phyloP scores from a whole-genome alignment of 2,113 vertebrate species.

The Alethe castanea region DNA sequence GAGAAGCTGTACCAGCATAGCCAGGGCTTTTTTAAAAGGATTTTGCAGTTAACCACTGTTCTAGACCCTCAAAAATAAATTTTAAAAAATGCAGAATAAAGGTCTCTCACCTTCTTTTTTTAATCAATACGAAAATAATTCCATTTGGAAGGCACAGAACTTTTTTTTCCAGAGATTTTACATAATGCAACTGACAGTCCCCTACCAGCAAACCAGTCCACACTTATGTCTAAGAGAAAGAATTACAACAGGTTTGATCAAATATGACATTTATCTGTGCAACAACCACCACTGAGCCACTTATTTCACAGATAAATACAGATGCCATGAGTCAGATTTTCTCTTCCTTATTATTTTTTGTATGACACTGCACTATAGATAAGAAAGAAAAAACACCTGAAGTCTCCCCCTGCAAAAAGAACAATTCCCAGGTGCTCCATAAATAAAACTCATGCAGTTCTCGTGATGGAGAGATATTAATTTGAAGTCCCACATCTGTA shows the following conservation, averaged over 20 bases:
- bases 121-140: background rate
- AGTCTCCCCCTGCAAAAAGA: background rate
- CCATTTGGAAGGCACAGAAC: background rate
- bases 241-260: background rate
- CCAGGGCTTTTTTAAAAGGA: rapidly evolving
- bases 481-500: background rate
- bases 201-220: background rate
- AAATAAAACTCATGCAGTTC: background rate
- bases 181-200: background rate
- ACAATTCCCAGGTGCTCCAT: background rate
- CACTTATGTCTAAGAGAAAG: background rate
- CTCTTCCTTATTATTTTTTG: background rate
- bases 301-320: background rate
- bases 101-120: background rate
- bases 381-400: background rate
- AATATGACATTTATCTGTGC: background rate
- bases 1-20: background rate
- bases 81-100: background rate
- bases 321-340: background rate
- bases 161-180: background rate
- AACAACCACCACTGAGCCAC: background rate
- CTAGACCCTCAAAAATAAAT: background rate
- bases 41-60: background rate
- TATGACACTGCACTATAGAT: background rate
- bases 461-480: background rate